Conservation (phyloP, 2,113 vertebrate species). For the Scolopax mira region DNA sequence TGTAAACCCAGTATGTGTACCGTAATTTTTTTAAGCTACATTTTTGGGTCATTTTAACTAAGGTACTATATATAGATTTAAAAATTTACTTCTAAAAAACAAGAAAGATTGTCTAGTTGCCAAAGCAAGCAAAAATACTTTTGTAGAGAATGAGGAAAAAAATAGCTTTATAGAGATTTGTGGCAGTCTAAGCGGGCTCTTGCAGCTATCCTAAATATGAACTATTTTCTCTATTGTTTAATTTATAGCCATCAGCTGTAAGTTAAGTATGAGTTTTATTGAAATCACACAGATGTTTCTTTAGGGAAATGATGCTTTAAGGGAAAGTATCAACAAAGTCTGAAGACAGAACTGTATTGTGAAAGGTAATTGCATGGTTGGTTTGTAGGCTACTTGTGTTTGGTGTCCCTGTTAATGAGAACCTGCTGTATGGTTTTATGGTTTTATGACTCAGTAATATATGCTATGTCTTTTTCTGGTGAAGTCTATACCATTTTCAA, state of each 20-base stretch:
- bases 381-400: not conserved
- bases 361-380: not conserved
- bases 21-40: not conserved
- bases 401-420: not conserved
- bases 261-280: not conserved
- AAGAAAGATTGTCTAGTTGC: not conserved
- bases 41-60: not conserved
- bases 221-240: not conserved
- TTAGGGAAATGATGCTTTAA: not conserved
- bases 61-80: not conserved
- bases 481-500: not conserved
- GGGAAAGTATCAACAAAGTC: not conserved
- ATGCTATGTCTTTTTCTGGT: not conserved
- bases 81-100: not conserved
- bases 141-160: not conserved
- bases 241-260: not conserved
- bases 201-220: not conserved
- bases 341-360: not conserved
- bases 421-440: not conserved
- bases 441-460: not conserved
- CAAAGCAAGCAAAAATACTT: not conserved
- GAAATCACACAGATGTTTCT: not conserved
- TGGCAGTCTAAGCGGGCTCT: not conserved
- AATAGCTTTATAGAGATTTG: not conserved
- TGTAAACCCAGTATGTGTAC: not conserved